Evolutionary conservation across 1,140 invertebrate genomes (phyloP).

Genomic region (Condylostylus longicornis): DNA sequence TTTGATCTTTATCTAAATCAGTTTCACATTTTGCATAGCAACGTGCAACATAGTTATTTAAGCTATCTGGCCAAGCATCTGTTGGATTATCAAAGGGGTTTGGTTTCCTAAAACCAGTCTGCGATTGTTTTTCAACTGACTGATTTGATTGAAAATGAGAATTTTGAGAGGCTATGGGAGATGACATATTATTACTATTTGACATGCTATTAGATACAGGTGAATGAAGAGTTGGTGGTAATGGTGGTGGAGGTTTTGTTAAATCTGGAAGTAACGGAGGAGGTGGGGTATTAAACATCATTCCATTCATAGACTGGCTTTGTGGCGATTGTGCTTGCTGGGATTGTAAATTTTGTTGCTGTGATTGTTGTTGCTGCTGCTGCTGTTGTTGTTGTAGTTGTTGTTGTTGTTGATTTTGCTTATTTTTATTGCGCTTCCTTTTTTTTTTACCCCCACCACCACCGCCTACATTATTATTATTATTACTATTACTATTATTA

Average conservation of each 20-base stretch:
- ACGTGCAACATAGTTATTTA: constrained; percentile 74
- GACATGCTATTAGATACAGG: constrained; percentile 21
- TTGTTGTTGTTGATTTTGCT: constrained; percentile 34
- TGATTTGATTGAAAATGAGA: constrained; percentile 1
- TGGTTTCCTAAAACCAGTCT: constrained; percentile 17
- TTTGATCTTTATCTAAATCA: constrained; percentile 77
- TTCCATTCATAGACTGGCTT: constrained; percentile 6
- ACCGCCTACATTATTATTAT: no score
- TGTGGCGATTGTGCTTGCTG: constrained; percentile 23
- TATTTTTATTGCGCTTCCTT: constrained; percentile 54
- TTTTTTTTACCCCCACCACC: constrained; percentile 48
- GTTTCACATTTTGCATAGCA: constrained; percentile 83
- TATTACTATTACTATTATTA: no score
- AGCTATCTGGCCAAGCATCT: constrained; percentile 52
- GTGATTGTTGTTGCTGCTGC: constrained; percentile 8
- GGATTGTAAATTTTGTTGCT: constrained; percentile 9
- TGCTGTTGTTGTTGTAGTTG: constrained; percentile 29
- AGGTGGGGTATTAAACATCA: constrained; percentile 8
- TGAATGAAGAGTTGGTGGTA: constrained; percentile 15
- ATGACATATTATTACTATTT: constrained; percentile 12
- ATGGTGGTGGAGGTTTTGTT: constrained; percentile 11
- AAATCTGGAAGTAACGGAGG: constrained; percentile 8
- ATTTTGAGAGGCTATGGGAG: not conserved
- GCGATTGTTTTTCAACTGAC: constrained; percentile 1
- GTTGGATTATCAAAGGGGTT: constrained; percentile 33